Percentiles rank a stretch among this genome's conserved stretches.
Conservation (phyloP, 2,797 vertebrate species). For the Anniella stebbinsi region DNA sequence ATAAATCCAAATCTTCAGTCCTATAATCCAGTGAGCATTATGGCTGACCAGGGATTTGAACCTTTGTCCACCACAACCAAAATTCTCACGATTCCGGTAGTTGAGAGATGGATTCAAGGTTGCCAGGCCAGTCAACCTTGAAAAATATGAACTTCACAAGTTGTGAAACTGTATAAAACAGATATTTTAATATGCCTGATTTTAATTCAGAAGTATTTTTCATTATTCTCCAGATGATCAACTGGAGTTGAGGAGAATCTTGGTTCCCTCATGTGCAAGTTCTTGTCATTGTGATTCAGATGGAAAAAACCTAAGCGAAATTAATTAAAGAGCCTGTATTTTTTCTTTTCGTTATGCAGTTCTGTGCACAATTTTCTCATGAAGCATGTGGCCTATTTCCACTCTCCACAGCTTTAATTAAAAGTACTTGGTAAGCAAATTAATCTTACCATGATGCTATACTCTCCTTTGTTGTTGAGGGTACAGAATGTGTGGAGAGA, state of each 20-base stretch:
- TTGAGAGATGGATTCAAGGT: not conserved
- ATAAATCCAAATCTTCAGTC: not conserved
- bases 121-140: not conserved
- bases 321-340: conserved; percentile 10
- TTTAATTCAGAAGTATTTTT: conserved; percentile 20
- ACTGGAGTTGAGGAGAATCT: not conserved
- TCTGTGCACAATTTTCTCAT: conserved; percentile 39
- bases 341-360: conserved; percentile 45
- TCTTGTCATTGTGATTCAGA: conserved; percentile 3
- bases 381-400: not conserved
- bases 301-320: not conserved
- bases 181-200: not conserved
- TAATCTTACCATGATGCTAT: not conserved
- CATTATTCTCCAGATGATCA: not conserved
- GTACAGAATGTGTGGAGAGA: not conserved
- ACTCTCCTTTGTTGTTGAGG: not conserved
- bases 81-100: not conserved
- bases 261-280: not conserved
- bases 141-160: not conserved
- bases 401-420: conserved; percentile 14
- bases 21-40: not conserved
- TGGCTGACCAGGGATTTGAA: not conserved
- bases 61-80: not conserved
- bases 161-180: not conserved
- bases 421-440: not conserved